phyloP scores from a whole-genome alignment of 2,888 invertebrate species.

The Polydrusus cervinus region DNA sequence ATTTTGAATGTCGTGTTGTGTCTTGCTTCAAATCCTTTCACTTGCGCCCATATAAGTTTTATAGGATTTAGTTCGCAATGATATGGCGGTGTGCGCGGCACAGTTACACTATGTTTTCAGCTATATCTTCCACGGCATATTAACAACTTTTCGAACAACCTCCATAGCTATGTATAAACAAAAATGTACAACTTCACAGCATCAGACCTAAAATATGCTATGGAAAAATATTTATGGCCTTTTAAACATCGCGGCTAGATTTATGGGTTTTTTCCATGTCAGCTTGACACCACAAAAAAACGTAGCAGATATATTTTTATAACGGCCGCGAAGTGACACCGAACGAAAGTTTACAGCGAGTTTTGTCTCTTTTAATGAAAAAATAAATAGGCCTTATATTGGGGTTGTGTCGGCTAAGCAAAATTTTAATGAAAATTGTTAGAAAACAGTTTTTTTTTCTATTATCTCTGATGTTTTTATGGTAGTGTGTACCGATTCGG shows the following conservation, averaged over 20 bases:
- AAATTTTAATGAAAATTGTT: neutral
- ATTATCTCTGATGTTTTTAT: no score
- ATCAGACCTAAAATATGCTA: neutral
- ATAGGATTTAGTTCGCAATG: no score
- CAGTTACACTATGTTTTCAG: no score
- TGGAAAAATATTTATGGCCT: slow-evolving; percentile 10
- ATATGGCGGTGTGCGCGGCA: no score
- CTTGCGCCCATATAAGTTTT: no score
- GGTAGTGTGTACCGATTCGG: neutral
- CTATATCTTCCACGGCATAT: no score
- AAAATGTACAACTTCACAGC: neutral
- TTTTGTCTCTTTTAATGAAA: neutral
- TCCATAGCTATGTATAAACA: neutral
- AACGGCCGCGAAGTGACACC: neutral
- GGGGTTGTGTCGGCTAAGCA: neutral
- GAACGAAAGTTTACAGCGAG: neutral
- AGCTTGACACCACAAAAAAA: slow-evolving; percentile 10
- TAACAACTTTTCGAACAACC: neutral
- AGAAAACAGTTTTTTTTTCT: neutral
- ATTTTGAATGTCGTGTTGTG: no score
- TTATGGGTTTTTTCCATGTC: neutral
- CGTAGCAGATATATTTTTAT: slow-evolving; percentile 7
- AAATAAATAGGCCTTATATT: neutral
- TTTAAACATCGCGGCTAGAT: slow-evolving; percentile 9
- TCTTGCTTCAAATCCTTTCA: no score